These are phyloP conservation scores for Teleiodes luculella DNA, from an alignment of 2,888 invertebrate species.

Conservation along the genomic window DNA sequence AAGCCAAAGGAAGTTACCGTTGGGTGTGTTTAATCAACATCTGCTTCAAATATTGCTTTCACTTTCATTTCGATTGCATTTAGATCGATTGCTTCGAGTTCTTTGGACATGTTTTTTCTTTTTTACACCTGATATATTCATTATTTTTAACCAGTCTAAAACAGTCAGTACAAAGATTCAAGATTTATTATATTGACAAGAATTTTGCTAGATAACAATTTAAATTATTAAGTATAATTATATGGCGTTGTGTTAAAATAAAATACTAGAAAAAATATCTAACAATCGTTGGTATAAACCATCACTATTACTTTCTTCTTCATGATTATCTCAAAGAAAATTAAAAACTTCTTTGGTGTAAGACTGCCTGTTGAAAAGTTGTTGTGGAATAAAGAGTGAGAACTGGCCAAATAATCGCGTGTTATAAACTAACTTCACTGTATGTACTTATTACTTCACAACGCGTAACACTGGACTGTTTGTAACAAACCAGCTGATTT, in stretches of 20 bases:
- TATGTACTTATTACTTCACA: constrained; percentile 17
- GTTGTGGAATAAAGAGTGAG: constrained; percentile 36
- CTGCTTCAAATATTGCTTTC: background rate
- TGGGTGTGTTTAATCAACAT: constrained; percentile 3
- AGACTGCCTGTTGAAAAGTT: constrained; percentile 13
- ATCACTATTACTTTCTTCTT: background rate
- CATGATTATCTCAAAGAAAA: too few relatives aligned
- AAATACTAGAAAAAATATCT: too few relatives aligned
- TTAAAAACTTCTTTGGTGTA: background rate
- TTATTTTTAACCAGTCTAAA: too few relatives aligned
- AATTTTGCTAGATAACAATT: too few relatives aligned
- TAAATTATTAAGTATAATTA: too few relatives aligned
- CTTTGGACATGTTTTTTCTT: background rate
- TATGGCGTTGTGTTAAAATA: too few relatives aligned
- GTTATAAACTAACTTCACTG: constrained; percentile 14
- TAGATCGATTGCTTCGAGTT: constrained; percentile 3
- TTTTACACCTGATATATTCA: background rate
- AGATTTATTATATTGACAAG: too few relatives aligned
- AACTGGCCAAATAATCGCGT: constrained; percentile 33
- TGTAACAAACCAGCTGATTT: constrained; percentile 12
- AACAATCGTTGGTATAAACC: too few relatives aligned
- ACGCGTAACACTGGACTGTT: constrained; percentile 5
- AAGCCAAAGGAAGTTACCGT: background rate
- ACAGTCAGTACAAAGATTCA: too few relatives aligned
- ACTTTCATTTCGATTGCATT: constrained; percentile 10